These are phyloP conservation scores for Siphamia tubifer DNA, from an alignment of 2,113 vertebrate genomes.

Conservation along the genomic window DNA sequence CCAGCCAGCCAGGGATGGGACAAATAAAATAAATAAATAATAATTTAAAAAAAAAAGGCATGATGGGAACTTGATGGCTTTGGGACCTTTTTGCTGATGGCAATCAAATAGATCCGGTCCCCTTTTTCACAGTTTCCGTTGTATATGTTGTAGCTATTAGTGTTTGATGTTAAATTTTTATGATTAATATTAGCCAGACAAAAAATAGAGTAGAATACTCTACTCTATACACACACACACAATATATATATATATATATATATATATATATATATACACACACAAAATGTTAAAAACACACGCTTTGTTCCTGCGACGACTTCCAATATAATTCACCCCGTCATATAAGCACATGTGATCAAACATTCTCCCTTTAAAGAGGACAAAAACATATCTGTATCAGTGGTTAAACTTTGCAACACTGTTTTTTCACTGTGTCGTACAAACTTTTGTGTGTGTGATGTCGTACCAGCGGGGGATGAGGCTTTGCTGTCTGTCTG, in stretches of 20 bases:
- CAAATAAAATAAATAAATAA: no score
- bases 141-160: conserved; percentile 58
- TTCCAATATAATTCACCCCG: conserved; percentile 6
- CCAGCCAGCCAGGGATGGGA: background rate
- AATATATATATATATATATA: no score
- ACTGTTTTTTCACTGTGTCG: conserved; percentile 53
- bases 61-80: conserved; percentile 13
- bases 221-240: background rate
- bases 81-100: conserved; percentile 47
- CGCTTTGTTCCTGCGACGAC: conserved; percentile 1
- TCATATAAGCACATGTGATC: conserved; percentile 43
- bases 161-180: conserved; percentile 68
- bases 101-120: conserved; percentile 56
- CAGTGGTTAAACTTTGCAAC: conserved; percentile 35
- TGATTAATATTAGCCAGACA: conserved; percentile 38
- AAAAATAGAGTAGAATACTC: conserved; percentile 19
- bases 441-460: conserved; percentile 55
- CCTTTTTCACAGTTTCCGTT: conserved; percentile 60
- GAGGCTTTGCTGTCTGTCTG: conserved; percentile 8
- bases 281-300: background rate
- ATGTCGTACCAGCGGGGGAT: conserved; percentile 38
- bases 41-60: conserved; percentile 15
- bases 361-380: conserved; percentile 48
- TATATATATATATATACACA: conserved; percentile 4
- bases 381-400: conserved; percentile 41